These are phyloP conservation scores for Macropus fuliginosus DNA, from an alignment of 2,797 vertebrate genomes.

Conservation along the genomic window DNA sequence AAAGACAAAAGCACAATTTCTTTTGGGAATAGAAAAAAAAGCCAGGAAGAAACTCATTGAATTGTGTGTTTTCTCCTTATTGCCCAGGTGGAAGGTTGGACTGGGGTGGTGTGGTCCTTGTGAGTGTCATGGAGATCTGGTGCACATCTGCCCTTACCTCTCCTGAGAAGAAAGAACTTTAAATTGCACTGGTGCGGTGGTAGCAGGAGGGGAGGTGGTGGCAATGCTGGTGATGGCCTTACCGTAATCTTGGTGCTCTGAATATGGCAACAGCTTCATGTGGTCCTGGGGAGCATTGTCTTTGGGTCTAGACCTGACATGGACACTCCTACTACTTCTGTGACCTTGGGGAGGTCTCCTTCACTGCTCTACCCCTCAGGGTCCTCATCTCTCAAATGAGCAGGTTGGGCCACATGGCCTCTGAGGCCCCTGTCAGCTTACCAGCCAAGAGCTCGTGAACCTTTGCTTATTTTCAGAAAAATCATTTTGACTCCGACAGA, in stretches of 20 bases:
- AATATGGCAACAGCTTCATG: slow-evolving; percentile 28
- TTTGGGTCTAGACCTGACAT: neutral
- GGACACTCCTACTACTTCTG: neutral
- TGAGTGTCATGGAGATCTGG: slow-evolving; percentile 36
- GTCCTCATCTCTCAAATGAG: neutral
- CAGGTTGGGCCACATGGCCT: neutral
- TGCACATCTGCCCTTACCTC: no score
- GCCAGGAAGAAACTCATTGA: slow-evolving; percentile 76
- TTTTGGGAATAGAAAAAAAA: slow-evolving; percentile 78
- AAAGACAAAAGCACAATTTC: slow-evolving; percentile 61
- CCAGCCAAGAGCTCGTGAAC: neutral
- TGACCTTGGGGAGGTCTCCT: neutral
- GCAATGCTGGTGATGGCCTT: neutral
- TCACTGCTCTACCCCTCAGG: neutral
- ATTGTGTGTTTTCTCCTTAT: slow-evolving; percentile 82
- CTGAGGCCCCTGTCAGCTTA: neutral
- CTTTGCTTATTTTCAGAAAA: neutral
- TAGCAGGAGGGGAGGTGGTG: neutral
- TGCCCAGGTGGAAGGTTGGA: slow-evolving; percentile 69
- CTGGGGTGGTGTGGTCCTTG: slow-evolving; percentile 69
- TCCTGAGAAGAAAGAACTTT: neutral
- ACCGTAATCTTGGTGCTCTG: neutral
- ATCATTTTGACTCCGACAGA: neutral
- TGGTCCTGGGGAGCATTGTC: neutral
- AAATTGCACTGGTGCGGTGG: no score